These are phyloP conservation scores for Proteles cristata DNA, from an alignment of 2,113 vertebrate species.

Conservation along the genomic window DNA sequence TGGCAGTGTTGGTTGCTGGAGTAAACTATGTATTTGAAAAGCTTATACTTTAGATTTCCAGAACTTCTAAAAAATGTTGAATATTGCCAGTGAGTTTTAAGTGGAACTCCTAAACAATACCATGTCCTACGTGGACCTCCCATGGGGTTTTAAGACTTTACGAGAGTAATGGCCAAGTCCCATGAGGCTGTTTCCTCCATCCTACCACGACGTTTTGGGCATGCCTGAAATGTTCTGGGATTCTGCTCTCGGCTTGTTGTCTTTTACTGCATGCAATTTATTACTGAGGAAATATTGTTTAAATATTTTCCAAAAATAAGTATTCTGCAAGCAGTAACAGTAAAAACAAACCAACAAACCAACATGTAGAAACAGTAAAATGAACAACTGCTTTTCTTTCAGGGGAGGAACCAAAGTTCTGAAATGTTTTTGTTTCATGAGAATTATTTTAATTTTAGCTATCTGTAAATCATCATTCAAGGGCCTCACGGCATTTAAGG, in stretches of 20 bases:
- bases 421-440: conserved; percentile 11
- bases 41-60: neutral
- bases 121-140: neutral
- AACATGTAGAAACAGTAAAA: neutral
- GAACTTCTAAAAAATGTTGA: neutral
- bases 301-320: conserved; percentile 17
- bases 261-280: conserved; percentile 28
- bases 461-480: conserved; percentile 20
- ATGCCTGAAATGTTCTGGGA: neutral
- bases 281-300: neutral
- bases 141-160: neutral
- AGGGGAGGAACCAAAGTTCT: neutral
- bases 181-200: neutral
- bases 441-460: conserved; percentile 8
- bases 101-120: neutral
- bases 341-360: neutral
- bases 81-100: conserved; percentile 4
- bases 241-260: neutral
- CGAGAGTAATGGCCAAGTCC: neutral
- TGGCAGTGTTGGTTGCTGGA: neutral
- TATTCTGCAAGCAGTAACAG: conserved; percentile 14
- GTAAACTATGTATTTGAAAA: neutral
- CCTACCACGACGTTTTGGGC: neutral
- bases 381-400: neutral
- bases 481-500: neutral